Conservation (phyloP, 2,113 vertebrate genomes). For the Anolis carolinensis region DNA sequence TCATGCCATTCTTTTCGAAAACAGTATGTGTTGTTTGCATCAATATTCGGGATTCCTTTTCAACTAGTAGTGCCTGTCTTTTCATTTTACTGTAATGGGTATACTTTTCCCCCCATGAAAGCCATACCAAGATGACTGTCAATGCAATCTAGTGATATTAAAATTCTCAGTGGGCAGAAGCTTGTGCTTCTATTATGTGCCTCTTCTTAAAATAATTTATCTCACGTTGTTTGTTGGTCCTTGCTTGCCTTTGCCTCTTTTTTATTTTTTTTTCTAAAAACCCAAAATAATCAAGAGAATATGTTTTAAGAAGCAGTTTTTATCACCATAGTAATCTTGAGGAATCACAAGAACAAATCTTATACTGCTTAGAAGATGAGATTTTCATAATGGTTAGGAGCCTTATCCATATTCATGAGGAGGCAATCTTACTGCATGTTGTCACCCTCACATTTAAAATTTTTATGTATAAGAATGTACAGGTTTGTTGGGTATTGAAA, state of each 20-base stretch:
- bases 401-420: too few relatives aligned
- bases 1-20: background rate
- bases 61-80: background rate
- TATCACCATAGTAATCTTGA: too few relatives aligned
- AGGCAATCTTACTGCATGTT: too few relatives aligned
- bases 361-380: background rate
- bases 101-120: too few relatives aligned
- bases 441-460: too few relatives aligned
- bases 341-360: too few relatives aligned
- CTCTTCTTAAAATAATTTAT: background rate
- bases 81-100: too few relatives aligned
- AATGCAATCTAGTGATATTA: background rate
- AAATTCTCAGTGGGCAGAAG: background rate
- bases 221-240: background rate
- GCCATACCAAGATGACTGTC: background rate
- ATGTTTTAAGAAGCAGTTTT: background rate
- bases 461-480: too few relatives aligned
- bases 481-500: too few relatives aligned
- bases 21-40: background rate
- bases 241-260: background rate
- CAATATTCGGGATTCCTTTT: background rate
- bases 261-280: background rate
- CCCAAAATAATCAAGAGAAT: background rate
- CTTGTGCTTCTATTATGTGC: background rate
- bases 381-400: background rate